Conservation (phyloP, 2,797 vertebrate genomes). For the Rachycentron canadum region DNA sequence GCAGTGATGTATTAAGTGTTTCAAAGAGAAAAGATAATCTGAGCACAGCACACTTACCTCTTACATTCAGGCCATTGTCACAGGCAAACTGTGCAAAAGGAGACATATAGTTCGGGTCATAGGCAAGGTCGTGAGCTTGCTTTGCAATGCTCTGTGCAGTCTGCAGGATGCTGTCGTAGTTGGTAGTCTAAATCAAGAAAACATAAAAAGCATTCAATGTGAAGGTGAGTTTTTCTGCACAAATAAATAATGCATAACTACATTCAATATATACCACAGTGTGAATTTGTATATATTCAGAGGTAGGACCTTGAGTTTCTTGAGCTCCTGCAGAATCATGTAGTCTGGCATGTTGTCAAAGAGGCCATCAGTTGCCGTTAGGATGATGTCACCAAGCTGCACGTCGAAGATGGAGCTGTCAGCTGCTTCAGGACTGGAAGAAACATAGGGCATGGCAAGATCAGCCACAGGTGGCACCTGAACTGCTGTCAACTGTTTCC, state of each 20-base stretch:
- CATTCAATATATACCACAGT: not conserved
- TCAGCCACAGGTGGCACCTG: conserved; percentile 37
- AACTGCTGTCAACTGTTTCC: conserved; percentile 39
- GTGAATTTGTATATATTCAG: not conserved
- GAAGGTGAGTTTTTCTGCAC: not conserved
- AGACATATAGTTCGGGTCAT: conserved; percentile 99
- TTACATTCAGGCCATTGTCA: conserved; percentile 97
- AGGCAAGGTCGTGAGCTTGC: conserved; percentile 97
- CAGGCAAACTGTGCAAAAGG: conserved; percentile 99
- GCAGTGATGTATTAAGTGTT: not conserved
- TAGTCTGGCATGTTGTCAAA: conserved; percentile 99
- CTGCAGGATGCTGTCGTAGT: conserved; percentile 97
- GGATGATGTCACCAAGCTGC: conserved; percentile 97
- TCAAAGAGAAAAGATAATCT: not conserved
- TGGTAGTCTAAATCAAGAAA: conserved; percentile 87
- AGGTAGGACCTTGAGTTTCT: conserved; percentile 93
- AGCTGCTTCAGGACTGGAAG: conserved; percentile 92
- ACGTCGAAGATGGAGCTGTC: conserved; percentile 98
- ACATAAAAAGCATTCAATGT: not conserved
- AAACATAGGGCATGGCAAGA: not conserved
- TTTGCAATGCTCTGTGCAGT: conserved; percentile 97
- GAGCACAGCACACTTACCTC: conserved; percentile 87
- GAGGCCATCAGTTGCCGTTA: conserved; percentile 96
- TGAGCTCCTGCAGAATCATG: conserved; percentile 98
- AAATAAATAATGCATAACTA: not conserved